Conservation (phyloP, 2,113 vertebrate species). For the Struthio camelus region DNA sequence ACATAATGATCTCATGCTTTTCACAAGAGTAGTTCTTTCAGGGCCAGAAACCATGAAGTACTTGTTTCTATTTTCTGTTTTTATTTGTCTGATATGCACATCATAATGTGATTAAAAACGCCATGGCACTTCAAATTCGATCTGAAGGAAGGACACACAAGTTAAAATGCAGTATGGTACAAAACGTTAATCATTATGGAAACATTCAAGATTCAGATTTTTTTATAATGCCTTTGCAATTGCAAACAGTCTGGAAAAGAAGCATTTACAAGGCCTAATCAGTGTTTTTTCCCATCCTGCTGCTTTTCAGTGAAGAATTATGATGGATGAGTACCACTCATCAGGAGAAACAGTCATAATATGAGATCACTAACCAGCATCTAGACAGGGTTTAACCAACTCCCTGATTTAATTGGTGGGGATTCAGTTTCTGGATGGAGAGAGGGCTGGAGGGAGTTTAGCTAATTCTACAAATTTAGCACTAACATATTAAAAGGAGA, state of each 20-base stretch:
- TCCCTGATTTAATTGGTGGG: slow-evolving; percentile 24
- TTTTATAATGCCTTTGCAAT: slow-evolving; percentile 37
- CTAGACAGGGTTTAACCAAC: slow-evolving; percentile 42
- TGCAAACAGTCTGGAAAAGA: slow-evolving; percentile 25
- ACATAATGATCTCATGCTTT: not conserved
- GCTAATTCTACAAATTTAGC: not conserved
- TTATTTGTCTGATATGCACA: not conserved
- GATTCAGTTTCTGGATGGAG: not conserved
- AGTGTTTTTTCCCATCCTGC: not conserved
- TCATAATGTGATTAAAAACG: slow-evolving; percentile 1
- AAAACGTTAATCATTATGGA: slow-evolving; percentile 16
- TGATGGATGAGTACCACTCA: slow-evolving; percentile 42
- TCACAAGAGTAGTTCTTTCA: not conserved
- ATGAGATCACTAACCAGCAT: slow-evolving; percentile 56
- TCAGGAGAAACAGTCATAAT: slow-evolving; percentile 49
- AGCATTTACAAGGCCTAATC: slow-evolving; percentile 21
- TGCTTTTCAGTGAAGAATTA: slow-evolving; percentile 25
- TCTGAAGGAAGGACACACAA: not conserved
- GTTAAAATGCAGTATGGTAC: slow-evolving; percentile 7
- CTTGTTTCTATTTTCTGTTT: slow-evolving; percentile 30
- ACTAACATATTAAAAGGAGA: not conserved
- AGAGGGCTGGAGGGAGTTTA: not conserved
- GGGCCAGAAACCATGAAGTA: slow-evolving; percentile 8
- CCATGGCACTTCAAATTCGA: not conserved
- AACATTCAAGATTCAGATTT: slow-evolving; percentile 22